Conservation (phyloP, 2,113 vertebrate species). For the Agapornis roseicollis region DNA sequence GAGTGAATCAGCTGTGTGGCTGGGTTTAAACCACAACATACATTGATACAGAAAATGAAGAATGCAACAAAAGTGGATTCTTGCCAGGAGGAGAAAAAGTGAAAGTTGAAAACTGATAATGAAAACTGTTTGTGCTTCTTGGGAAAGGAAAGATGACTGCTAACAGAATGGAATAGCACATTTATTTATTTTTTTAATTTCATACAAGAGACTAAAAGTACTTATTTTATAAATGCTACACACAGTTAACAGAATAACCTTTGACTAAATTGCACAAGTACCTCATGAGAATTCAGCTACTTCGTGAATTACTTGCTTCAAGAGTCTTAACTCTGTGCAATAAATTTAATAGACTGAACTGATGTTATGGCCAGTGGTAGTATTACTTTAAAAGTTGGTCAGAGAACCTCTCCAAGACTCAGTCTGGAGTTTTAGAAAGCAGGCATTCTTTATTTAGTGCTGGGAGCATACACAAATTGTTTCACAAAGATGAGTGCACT, state of each 20-base stretch:
- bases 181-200: neutral
- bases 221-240: neutral
- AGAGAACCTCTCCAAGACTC: neutral
- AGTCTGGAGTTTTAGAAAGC: neutral
- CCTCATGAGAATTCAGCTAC: neutral
- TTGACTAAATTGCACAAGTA: neutral
- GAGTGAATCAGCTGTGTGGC: too few species aligned
- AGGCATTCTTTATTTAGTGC: neutral
- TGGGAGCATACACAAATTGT: rapidly evolving
- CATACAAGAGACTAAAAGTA: neutral
- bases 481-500: neutral
- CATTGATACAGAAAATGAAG: neutral
- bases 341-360: neutral
- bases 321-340: neutral
- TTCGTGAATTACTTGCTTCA: neutral
- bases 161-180: neutral
- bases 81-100: neutral
- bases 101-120: neutral
- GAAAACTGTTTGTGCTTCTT: neutral
- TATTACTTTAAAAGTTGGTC: neutral
- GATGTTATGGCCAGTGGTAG: neutral
- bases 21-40: too few species aligned
- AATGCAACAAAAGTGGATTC: neutral
- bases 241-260: neutral
- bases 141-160: neutral